Base-by-base conservation (phyloP, 1,140 invertebrate species). In the Episyrphus balteatus region DNA sequence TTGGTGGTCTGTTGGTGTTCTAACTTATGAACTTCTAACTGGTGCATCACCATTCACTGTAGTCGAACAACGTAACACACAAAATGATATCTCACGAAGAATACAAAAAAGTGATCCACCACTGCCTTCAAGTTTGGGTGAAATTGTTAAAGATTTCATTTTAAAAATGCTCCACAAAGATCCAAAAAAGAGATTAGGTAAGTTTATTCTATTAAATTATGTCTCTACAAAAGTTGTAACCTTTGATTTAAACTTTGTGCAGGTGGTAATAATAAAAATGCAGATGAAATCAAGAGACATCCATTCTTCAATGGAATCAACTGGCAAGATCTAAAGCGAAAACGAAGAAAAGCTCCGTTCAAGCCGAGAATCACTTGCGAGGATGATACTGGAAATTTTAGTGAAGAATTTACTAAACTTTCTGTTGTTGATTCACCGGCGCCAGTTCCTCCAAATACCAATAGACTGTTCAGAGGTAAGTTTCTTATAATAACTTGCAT, bases 1-100 rank as follows among this genome's bases (percentile, higher is more conserved):
- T 72, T 98, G 93, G 92, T 97, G 92, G 92, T 92, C 90, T 43
- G 83, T 98, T 1, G 93, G 93, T n/a, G 92, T 98, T 0, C 71
- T 98, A 13, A 92, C 89, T 0, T 98, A 94, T 74, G 94, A 98
- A 72, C 76, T 98, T 9, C 69, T 98, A n/a, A 97, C 92, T 2
- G 93, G 94, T 18, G 90, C 90, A 3, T 96, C 92, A 0, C 94
- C 94, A n/a, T 98, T 98, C 68, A 95, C 92, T 7, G 86, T 94
- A 1, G 90, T 95, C 53, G 90, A 91, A 21, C 87, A 92, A 61
- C 83, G 80, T 58, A 96, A 95, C 68, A 84, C 85, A 7, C 92
- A 96, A 63, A 83, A 86, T 54, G 92, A 97, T 68, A 96, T 97
- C 54, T 93, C 91, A 13, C 82, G 82, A 59, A 76, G 93, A 40